Percentiles rank a stretch among this genome's conserved stretches.
phyloP scores from a whole-genome alignment of 37 sponge, comb jelly and placozoan species.

The Tethya wilhelma region DNA sequence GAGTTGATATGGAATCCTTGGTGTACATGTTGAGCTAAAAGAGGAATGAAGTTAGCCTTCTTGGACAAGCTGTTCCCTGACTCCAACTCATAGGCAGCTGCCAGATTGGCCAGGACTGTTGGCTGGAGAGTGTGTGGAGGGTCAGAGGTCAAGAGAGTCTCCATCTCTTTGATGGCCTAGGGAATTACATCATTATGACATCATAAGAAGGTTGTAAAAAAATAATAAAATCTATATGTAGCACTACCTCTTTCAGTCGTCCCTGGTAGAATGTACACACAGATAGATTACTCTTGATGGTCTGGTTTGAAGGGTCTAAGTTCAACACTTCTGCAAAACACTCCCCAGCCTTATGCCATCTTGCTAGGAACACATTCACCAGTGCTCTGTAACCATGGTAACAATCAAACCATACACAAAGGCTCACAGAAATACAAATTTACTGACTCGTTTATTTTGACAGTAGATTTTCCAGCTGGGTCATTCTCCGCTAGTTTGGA shows the following conservation, averaged over 20 bases:
- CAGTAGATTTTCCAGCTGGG: not conserved
- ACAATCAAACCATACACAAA: not conserved
- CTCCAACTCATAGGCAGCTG: slow-evolving; percentile 71
- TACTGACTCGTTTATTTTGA: not conserved
- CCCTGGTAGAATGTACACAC: slow-evolving; percentile 66
- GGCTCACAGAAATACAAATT: not conserved
- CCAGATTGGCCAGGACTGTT: slow-evolving; percentile 50
- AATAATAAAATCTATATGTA: not conserved
- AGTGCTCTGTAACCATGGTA: slow-evolving; percentile 21
- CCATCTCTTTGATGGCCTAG: slow-evolving; percentile 49
- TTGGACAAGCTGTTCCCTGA: slow-evolving; percentile 43
- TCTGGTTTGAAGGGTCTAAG: slow-evolving; percentile 39
- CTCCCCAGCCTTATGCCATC: slow-evolving; percentile 39
- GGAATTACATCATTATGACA: not conserved
- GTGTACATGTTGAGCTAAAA: slow-evolving; percentile 44
- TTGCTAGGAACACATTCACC: slow-evolving; percentile 34
- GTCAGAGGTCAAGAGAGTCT: slow-evolving; percentile 29
- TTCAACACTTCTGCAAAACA: slow-evolving; percentile 20
- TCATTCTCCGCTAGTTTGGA: not conserved
- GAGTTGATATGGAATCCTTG: slow-evolving; percentile 49
- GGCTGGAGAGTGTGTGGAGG: slow-evolving; percentile 47
- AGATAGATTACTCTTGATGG: slow-evolving; percentile 46
- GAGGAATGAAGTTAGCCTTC: slow-evolving; percentile 52
- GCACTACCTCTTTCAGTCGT: slow-evolving; percentile 61
- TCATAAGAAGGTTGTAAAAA: not conserved